Percentiles rank a stretch among this genome's conserved stretches.
Evolutionary conservation across 1,140 invertebrate species (phyloP).

Genomic region (Euura lappo): DNA sequence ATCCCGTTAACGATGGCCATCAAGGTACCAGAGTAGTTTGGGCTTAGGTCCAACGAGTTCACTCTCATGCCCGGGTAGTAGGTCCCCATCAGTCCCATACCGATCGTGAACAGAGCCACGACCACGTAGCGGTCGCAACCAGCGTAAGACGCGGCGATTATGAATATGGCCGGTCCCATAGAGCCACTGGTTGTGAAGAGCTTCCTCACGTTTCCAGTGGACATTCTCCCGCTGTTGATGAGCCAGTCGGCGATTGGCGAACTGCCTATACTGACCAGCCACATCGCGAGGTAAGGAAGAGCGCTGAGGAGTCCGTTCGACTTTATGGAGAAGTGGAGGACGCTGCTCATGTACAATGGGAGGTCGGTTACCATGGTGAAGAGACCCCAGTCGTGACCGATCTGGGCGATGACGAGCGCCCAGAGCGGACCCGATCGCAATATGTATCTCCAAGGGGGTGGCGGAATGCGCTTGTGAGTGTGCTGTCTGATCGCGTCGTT

Average conservation of each 20-base stretch:
- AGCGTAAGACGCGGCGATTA: constrained; percentile 67
- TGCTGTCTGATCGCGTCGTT: constrained; percentile 41
- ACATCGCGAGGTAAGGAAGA: constrained; percentile 69
- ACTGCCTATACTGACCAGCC: constrained; percentile 64
- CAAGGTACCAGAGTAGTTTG: constrained; percentile 77
- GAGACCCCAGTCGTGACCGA: constrained; percentile 86
- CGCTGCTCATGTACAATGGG: constrained; percentile 70
- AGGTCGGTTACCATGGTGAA: constrained; percentile 72
- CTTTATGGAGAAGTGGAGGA: constrained; percentile 79
- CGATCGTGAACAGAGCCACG: constrained; percentile 71
- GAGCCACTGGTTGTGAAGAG: constrained; percentile 66
- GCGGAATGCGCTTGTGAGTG: constrained; percentile 28
- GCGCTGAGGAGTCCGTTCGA: constrained; percentile 67
- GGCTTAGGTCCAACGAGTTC: constrained; percentile 80
- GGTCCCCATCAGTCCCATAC: constrained; percentile 74
- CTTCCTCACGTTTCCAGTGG: constrained; percentile 65
- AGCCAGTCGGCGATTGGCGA: constrained; percentile 67
- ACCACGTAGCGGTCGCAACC: constrained; percentile 67
- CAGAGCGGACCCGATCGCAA: constrained; percentile 69
- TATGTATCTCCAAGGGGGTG: constrained; percentile 65
- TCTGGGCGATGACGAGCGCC: constrained; percentile 64
- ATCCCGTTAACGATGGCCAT: constrained; percentile 83
- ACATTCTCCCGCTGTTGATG: constrained; percentile 34
- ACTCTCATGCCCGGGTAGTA: constrained; percentile 74
- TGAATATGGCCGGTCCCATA: constrained; percentile 63